Percentiles rank a stretch among this genome's conserved stretches.
phyloP scores from a whole-genome alignment of 2,888 invertebrate genomes.

The Eupithecia dodoneata region DNA sequence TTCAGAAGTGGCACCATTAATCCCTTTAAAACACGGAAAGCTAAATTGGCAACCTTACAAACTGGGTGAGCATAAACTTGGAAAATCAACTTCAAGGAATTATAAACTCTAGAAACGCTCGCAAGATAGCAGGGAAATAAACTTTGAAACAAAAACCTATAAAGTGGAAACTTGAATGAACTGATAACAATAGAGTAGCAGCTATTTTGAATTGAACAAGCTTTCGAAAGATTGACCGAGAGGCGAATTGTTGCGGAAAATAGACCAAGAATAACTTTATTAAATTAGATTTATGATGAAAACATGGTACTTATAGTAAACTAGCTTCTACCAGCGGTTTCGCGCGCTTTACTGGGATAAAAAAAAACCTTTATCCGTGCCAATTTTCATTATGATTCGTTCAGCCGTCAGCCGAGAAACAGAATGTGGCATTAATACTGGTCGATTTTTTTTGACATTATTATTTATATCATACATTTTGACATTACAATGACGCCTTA shows the following conservation, averaged over 20 bases:
- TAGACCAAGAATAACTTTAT: not conserved
- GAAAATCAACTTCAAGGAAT: slow-evolving; percentile 43
- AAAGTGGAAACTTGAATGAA: slow-evolving; percentile 4
- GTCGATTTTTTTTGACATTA: no score
- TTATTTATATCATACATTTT: no score
- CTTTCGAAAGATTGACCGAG: not conserved
- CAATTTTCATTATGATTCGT: not conserved
- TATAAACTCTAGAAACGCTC: slow-evolving; percentile 45
- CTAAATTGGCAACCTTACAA: slow-evolving; percentile 55
- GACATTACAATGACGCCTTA: no score
- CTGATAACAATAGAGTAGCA: not conserved
- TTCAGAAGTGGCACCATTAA: slow-evolving; percentile 32
- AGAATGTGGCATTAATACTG: no score
- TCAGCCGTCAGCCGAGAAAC: not conserved
- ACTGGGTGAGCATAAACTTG: slow-evolving; percentile 53
- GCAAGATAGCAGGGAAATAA: slow-evolving; percentile 13
- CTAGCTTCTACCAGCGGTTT: not conserved
- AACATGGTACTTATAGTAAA: not conserved
- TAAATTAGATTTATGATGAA: not conserved
- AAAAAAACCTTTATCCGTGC: not conserved
- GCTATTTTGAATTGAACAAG: not conserved
- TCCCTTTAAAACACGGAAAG: slow-evolving; percentile 38
- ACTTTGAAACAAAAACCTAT: slow-evolving; percentile 10
- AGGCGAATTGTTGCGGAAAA: not conserved
- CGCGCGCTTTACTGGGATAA: not conserved